Base-by-base conservation (phyloP, 2,113 vertebrate species). In the Motacilla alba region DNA sequence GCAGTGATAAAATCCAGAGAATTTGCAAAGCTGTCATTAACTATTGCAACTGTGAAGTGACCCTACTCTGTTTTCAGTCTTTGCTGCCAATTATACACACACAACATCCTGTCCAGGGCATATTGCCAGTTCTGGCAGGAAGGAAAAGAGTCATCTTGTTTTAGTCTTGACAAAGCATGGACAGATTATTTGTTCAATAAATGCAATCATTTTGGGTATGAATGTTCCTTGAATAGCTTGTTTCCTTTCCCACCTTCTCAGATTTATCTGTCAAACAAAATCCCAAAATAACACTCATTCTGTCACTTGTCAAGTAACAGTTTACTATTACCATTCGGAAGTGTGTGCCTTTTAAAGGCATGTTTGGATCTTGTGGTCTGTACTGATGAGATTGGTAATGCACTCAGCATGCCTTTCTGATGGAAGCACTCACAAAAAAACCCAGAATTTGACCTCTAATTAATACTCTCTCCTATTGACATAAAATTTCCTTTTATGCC, bases 191-290 rank as follows among this genome's bases (percentile, higher is more conserved):
- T 95, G 62, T 62, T 94, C 79, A 80, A 88, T 69, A 83, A 80
- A 85, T 35, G 67, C 1, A 6, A 93, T 62, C 5, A 66, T 66
- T 83, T 83, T 79, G 52, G 28, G 49, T 56, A 84, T 94, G 47
- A 59, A 87, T 50, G 37, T 89, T 91, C 72, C 69, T 37, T 33
- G 50, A 85, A 83, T 83, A 69, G 55, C 33, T 93, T 83, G 41
- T 77, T 95, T 92, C 41, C 50, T 86, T 94, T 96, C 82, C 50
- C 79, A 92, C 83, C 67, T 94, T 73, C 88, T 89, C 37, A 56
- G 70, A 85, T 56, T 69, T 49, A 76, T 72, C 52, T 83, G 94
- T 83, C 85, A 95, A 89, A 43, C 22, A 46, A 33, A 37, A 33
- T 69, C 46, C 21, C 46, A 23, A 77, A 88, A 83, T 66, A 62